Base-by-base conservation (phyloP, 2,797 vertebrate genomes). In the Brotula barbata region DNA sequence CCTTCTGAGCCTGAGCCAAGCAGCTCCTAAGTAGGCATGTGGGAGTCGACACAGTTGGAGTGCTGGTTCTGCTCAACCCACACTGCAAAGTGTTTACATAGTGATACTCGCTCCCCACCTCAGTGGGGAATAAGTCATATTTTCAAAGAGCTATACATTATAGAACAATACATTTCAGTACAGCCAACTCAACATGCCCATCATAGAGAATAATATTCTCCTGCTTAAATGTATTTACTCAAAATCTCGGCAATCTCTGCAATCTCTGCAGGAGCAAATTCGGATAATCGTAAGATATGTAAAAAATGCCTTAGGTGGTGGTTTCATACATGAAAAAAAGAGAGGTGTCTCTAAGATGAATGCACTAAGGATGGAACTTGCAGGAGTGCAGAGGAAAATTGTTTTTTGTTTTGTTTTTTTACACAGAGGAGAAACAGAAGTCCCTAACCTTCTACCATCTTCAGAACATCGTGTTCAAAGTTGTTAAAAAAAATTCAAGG, bases 1-100 rank as follows among this genome's bases (percentile, higher is more conserved):
- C 43, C 66, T 76, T 85, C 75, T 80, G 79, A 87, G 81, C 59
- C 58, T 10, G 43, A 81, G 79, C 80, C 82, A 87, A 87, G 73
- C 41, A 61, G 73, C 65, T 82, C 63, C 69, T 75, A 73, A 84
- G 72, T 49, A 74, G 72, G 71, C 82, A 85, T 68, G 83, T 87
- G 81, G 83, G 89, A 83, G 86, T 80, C 53, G 22, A 64, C 80
- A 71, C 73, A 78, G 80, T 68, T 37, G 69, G 65, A 62, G 57
- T 40, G 57, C 61, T 16, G 42, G 51, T 54, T 55, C 64, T 25
- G 42, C 48, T 82, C 75, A 80, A 77, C 87, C 81, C 78, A 87
- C 81, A 75, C 73, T 17, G 49, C 62, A 37, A 57, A 71, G 81
- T 83, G 68, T 79, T 84, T 80, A 82, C 72, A 85, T 46, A 58